phyloP scores from a whole-genome alignment of 2,113 vertebrate species.

The Brevimyrus niger region DNA sequence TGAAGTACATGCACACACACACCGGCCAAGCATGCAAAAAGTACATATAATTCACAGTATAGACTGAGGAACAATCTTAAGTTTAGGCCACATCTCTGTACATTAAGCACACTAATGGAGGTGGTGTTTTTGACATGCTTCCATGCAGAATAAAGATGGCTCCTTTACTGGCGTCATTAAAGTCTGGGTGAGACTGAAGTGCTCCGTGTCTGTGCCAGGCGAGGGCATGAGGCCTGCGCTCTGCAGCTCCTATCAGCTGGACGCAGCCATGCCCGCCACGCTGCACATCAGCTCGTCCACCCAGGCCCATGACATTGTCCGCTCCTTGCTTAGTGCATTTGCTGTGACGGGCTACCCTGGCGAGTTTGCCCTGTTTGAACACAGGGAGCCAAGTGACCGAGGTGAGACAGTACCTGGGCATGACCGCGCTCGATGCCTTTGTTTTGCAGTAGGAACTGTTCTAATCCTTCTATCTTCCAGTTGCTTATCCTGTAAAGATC shows the following conservation, averaged over 20 bases:
- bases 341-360: conserved; percentile 84
- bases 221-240: conserved; percentile 14
- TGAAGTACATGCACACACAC: conserved; percentile 19
- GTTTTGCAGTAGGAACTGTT: background rate
- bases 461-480: background rate
- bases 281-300: conserved; percentile 85
- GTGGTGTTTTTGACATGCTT: background rate
- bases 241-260: conserved; percentile 83
- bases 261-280: conserved; percentile 83
- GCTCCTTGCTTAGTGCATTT: conserved; percentile 89
- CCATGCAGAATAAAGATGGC: conserved; percentile 77
- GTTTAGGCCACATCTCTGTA: background rate
- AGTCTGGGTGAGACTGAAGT: conserved; percentile 83
- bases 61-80: background rate
- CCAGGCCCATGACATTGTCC: conserved; percentile 78
- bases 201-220: conserved; percentile 81
- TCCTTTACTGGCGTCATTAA: conserved; percentile 95
- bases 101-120: conserved; percentile 8
- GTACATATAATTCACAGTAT: background rate
- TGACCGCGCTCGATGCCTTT: background rate
- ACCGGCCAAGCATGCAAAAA: background rate
- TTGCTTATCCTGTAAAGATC: background rate
- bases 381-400: conserved; percentile 75
- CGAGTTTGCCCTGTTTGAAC: conserved; percentile 89
- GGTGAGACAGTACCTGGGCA: conserved; percentile 49